Base-by-base conservation (phyloP, 2,888 invertebrate genomes). In the Sinohyriopsis cumingii region DNA sequence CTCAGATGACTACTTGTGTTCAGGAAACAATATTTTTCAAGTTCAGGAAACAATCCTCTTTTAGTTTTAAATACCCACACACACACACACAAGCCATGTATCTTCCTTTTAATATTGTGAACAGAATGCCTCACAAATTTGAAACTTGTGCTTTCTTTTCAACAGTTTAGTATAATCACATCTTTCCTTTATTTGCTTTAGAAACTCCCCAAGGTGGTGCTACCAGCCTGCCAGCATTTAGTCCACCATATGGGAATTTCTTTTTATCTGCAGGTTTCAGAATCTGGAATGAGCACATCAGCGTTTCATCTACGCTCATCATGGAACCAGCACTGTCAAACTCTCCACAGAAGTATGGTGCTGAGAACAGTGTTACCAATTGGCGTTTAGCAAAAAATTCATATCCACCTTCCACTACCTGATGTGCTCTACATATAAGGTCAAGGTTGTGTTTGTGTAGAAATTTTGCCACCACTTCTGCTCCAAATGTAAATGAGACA, bases 281-380 rank as follows among this genome's bases (percentile, higher is more conserved):
- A 87, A 99, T 99, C 98, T 99, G 92, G 93, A 99, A 99, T 91
- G 99, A 99, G 92, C 99, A 99, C 92, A 99, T 99, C 85, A 99
- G 96, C 91, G 99, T 98, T 91, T 99, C 99, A 90, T 99, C 99
- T 79, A 99, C 98, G 74, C 91, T 91, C 92, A 92, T 92, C 91
- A 92, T 91, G 65, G 91, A 91, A 72, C 92, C 92, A 64, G 92
- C 92, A 83, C 92, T 92, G 85, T 92, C 92, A 85, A 92, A 92
- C 82, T 92, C 92, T 72, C 97, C 97, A 91, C 97, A 98, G 90
- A 98, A 98, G 91, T 97, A 96, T 69, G 97, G 97, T 75, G 97
- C 97, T n/a, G 98, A 99, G 91, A 99, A 99, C 67, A 99, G 91
- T 3, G 99, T 99, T 67, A 99, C 99, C 88, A 99, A 93, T 90